These are phyloP conservation scores for Pangasianodon gigas DNA, from an alignment of 2,113 vertebrate genomes.

Conservation along the genomic window DNA sequence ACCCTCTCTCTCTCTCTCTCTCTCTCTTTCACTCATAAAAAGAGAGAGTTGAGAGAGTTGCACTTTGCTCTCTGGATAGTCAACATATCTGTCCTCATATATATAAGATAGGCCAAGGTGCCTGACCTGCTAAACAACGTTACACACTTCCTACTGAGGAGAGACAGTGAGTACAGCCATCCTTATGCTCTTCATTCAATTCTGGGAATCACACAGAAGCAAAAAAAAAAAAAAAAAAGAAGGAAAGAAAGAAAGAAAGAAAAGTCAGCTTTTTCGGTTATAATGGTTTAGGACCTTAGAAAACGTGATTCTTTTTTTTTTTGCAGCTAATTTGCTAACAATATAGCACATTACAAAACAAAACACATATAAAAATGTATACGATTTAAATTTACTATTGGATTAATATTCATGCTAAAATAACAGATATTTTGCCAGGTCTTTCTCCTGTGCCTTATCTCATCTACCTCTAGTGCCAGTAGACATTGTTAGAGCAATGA, in stretches of 20 bases:
- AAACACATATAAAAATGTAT: neutral
- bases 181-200: slow-evolving; percentile 29
- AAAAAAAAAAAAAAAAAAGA: too few species aligned
- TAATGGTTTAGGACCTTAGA: neutral
- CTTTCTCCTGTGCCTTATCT: neutral
- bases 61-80: slow-evolving; percentile 72
- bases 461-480: neutral
- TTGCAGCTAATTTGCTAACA: neutral
- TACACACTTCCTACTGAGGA: slow-evolving; percentile 58
- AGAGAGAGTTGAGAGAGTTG: slow-evolving; percentile 51
- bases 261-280: neutral
- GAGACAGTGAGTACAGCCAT: slow-evolving; percentile 69
- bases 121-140: slow-evolving; percentile 50
- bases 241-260: neutral
- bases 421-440: neutral
- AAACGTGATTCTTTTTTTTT: neutral
- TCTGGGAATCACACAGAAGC: neutral
- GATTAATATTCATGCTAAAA: neutral
- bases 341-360: neutral
- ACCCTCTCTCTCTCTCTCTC: neutral
- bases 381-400: neutral
- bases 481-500: neutral
- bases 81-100: slow-evolving; percentile 68
- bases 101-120: slow-evolving; percentile 55
- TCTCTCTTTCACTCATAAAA: slow-evolving; percentile 39